These are phyloP conservation scores for Thermophis baileyi DNA, from an alignment of 2,113 vertebrate genomes.

Conservation along the genomic window DNA sequence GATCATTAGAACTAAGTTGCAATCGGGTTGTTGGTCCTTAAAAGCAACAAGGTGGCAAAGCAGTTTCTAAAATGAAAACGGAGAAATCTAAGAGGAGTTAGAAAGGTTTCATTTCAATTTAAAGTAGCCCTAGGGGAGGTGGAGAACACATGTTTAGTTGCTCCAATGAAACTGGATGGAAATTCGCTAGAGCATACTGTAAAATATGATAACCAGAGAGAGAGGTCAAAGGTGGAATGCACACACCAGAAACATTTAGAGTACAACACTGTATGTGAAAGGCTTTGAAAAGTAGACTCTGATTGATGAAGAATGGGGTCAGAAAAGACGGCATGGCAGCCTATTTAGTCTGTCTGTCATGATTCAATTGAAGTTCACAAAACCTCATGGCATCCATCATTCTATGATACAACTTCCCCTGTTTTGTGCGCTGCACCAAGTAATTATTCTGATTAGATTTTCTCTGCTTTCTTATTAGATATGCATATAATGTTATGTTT, in stretches of 20 bases:
- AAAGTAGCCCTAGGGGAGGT: neutral
- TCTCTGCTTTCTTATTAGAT: neutral
- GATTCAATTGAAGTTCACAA: neutral
- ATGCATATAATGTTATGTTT: neutral
- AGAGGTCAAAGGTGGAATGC: neutral
- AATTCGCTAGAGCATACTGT: neutral
- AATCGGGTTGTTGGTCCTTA: neutral
- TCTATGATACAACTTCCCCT: constrained; percentile 11
- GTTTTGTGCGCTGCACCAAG: neutral
- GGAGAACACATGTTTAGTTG: neutral
- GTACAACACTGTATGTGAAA: neutral
- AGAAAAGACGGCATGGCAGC: neutral
- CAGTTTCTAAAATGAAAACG: neutral
- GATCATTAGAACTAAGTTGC: neutral
- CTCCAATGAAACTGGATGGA: neutral
- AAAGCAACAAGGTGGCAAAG: neutral
- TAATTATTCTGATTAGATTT: neutral
- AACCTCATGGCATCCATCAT: neutral
- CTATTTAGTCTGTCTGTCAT: neutral
- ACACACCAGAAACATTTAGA: neutral
- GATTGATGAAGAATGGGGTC: neutral
- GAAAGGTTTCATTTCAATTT: neutral
- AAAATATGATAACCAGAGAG: neutral
- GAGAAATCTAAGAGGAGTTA: neutral
- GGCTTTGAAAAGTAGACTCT: neutral